Evolutionary conservation across 2,888 invertebrate species (phyloP).

Genomic region (Cetonia aurata): DNA sequence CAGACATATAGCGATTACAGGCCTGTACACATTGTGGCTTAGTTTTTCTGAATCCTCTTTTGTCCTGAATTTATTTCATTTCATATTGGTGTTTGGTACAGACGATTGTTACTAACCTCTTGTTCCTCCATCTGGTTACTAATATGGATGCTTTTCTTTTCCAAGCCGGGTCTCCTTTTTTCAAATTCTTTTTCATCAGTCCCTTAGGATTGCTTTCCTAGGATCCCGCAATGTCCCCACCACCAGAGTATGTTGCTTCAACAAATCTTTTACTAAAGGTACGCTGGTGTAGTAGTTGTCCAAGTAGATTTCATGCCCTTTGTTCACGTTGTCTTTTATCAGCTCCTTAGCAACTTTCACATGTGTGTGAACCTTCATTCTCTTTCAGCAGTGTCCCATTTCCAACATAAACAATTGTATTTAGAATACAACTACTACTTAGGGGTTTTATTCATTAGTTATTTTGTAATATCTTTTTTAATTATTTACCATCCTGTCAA

Average conservation of each 20-base stretch:
- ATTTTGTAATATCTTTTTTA: not conserved
- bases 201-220: not conserved
- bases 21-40: no score
- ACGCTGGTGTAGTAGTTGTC: slow-evolving; percentile 1
- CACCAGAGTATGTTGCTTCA: slow-evolving; percentile 3
- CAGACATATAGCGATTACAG: no score
- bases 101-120: not conserved
- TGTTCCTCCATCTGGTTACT: not conserved
- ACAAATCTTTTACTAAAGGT: slow-evolving; percentile 1
- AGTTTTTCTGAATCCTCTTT: no score
- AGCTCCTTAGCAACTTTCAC: not conserved
- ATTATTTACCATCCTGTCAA: slow-evolving; percentile 5
- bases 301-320: slow-evolving; percentile 5
- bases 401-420: not conserved
- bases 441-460: not conserved
- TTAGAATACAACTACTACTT: slow-evolving; percentile 3
- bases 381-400: not conserved
- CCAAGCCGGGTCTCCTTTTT: not conserved
- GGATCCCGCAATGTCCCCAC: not conserved
- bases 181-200: slow-evolving; percentile 2
- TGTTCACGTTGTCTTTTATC: not conserved
- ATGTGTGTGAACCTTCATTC: not conserved
- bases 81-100: not conserved
- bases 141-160: not conserved
- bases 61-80: no score